Base-by-base conservation (phyloP, 2,888 invertebrate genomes). In the Nyleta sp. region DNA sequence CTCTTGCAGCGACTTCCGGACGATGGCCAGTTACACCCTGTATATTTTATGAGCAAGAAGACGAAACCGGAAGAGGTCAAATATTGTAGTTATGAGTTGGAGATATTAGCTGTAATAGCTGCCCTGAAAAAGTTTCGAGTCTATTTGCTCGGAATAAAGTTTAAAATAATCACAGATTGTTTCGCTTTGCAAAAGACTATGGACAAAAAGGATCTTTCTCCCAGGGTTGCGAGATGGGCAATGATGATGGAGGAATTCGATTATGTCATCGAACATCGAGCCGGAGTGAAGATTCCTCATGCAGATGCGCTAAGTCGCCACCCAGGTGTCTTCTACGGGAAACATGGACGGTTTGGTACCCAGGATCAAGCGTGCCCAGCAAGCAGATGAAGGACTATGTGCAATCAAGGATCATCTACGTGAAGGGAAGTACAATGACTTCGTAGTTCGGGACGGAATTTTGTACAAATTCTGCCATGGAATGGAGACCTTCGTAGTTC, bases 131-230 rank as follows among this genome's bases (percentile, higher is more conserved):
- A 42, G n/a, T 57, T 57, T 15, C 1, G 59, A 10, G 7, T 53
- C 0, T 75, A 75, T 15, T 13, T 70, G 7, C 20, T 70, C 24
- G 68, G 72, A 0, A 50, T 73, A 6, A 11, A 22, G 8, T 73
- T 78, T 57, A 64, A 55, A 6, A 78, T 78, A 6, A 7, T 78
- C 0, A 73, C 57, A 2, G 78, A 78, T 38, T 73, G 62, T 20
- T 24, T 20, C 0, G 68, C 68, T 0, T 73, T 73, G 13, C 71
- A 57, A 2, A 15, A 44, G 5, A 71, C 65, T 1, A 71, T 77
- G 52, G 0, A 13, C 5, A 77, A 71, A 33, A 52, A 53, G 24
- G 71, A 71, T 1, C 11, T 71, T 2, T 46, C 17, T n/a, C n/a
- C 17, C 5, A 20, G 38, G 33, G 15, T 55, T 2, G 55, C 55